phyloP scores from a whole-genome alignment of 23 tunicate species.

The Clavelina lepadiformis region DNA sequence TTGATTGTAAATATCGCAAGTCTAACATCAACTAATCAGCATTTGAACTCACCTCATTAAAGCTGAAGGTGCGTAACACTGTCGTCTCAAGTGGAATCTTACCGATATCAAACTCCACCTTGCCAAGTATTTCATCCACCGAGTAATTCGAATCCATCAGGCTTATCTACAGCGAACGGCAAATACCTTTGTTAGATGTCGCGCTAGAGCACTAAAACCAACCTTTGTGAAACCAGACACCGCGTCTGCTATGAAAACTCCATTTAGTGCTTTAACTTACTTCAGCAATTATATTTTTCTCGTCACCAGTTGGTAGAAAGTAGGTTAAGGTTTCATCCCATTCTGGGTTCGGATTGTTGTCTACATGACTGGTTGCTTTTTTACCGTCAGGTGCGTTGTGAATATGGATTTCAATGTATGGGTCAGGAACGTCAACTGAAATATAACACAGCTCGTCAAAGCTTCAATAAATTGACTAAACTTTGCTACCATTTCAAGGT shows the following conservation, averaged over 20 bases:
- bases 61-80: constrained; percentile 56
- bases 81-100: constrained; percentile 37
- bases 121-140: constrained; percentile 64
- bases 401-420: constrained; percentile 67
- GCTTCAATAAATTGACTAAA: too few relatives aligned
- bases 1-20: background rate
- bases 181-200: too few relatives aligned
- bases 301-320: constrained; percentile 23
- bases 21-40: background rate
- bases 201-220: background rate
- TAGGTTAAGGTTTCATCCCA: constrained; percentile 70
- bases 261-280: constrained; percentile 3
- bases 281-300: constrained; percentile 21
- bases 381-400: constrained; percentile 73
- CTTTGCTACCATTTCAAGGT: too few relatives aligned
- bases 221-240: background rate
- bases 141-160: constrained; percentile 87
- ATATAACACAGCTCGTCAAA: background rate
- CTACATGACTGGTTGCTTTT: constrained; percentile 38
- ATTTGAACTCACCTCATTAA: constrained; percentile 49
- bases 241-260: background rate
- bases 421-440: constrained; percentile 90
- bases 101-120: constrained; percentile 66
- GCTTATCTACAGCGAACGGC: constrained; percentile 35
- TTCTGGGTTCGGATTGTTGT: constrained; percentile 75